Percentiles rank a stretch among this genome's conserved stretches.
These are phyloP conservation scores for Brachionichthys hirsutus DNA, from an alignment of 2,113 vertebrate genomes.

Conservation along the genomic window DNA sequence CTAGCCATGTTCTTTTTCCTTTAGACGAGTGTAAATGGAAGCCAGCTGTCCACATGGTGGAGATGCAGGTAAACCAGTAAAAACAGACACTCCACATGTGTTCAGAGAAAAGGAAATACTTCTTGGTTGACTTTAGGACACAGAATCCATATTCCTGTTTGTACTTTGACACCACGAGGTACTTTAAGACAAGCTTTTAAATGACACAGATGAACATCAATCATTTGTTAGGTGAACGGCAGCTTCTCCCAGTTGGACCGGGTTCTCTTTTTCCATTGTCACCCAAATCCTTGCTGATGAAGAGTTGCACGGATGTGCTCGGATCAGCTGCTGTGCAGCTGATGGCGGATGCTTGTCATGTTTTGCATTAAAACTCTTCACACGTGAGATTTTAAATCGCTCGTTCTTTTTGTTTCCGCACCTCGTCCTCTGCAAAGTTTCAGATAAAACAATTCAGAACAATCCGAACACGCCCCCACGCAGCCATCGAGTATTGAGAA, in stretches of 20 bases:
- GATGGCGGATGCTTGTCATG: slow-evolving; percentile 51
- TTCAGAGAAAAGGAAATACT: slow-evolving; percentile 28
- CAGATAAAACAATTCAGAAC: slow-evolving; percentile 28
- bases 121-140: not conserved
- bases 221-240: too few relatives aligned
- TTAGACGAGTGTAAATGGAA: slow-evolving; percentile 45
- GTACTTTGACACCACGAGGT: slow-evolving; percentile 14
- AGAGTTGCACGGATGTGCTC: too few relatives aligned
- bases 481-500: slow-evolving; percentile 43
- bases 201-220: too few relatives aligned
- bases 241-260: too few relatives aligned
- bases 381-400: slow-evolving; percentile 7
- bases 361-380: slow-evolving; percentile 30
- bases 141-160: slow-evolving; percentile 1
- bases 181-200: not conserved
- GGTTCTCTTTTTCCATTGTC: too few relatives aligned
- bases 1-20: slow-evolving; percentile 18
- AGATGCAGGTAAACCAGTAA: slow-evolving; percentile 49
- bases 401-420: too few relatives aligned
- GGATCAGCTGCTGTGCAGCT: slow-evolving; percentile 42
- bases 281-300: too few relatives aligned
- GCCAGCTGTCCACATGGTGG: slow-evolving; percentile 50
- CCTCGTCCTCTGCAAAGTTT: slow-evolving; percentile 17
- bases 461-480: slow-evolving; percentile 32
- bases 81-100: slow-evolving; percentile 46